Conservation (phyloP, 2,113 vertebrate species). For the Pangasianodon gigas region DNA sequence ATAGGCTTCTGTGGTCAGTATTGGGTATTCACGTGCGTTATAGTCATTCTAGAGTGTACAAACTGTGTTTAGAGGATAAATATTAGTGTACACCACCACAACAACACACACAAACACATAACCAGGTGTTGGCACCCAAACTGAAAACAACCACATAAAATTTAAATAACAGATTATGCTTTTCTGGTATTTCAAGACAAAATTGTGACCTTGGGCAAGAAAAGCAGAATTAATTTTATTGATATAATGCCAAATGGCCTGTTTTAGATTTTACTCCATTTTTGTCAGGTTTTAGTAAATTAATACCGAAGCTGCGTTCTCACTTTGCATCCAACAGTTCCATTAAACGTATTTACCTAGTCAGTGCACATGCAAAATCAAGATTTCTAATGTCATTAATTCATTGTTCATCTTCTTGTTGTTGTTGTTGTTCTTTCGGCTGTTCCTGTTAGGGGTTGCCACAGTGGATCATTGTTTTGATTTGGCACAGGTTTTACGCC, state of each 20-base stretch:
- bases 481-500: too few relatives aligned
- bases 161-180: conserved; percentile 34
- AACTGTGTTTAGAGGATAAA: conserved; percentile 44
- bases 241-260: not conserved
- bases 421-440: too few relatives aligned
- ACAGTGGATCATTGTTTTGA: too few relatives aligned
- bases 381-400: not conserved
- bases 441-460: too few relatives aligned
- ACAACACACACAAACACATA: conserved; percentile 40
- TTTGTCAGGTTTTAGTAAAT: not conserved
- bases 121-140: conserved; percentile 42
- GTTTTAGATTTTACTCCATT: not conserved
- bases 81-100: conserved; percentile 38
- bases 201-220: not conserved
- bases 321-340: not conserved
- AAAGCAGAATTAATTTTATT: not conserved
- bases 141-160: conserved; percentile 32
- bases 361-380: not conserved
- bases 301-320: not conserved
- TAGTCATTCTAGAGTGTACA: not conserved
- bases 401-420: not conserved
- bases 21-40: not conserved
- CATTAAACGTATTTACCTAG: not conserved
- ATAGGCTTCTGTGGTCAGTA: not conserved
- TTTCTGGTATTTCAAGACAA: not conserved